phyloP scores from a whole-genome alignment of 2,113 vertebrate genomes.

The Charadrius vociferus region DNA sequence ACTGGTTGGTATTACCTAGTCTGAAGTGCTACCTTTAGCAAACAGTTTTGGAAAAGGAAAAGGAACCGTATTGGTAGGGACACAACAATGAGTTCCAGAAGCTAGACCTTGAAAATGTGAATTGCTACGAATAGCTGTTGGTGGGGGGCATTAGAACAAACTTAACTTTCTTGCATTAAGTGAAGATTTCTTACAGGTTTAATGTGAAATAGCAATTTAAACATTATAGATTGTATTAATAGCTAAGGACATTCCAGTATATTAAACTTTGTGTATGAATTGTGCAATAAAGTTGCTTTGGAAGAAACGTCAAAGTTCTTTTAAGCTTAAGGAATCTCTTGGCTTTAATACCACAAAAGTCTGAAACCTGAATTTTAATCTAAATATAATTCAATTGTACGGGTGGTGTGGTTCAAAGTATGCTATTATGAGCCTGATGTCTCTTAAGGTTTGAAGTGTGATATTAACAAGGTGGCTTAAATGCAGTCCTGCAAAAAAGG shows the following conservation, averaged over 20 bases:
- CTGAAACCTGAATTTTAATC: background rate
- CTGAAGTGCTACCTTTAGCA: background rate
- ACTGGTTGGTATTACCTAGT: background rate
- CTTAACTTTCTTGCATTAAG: background rate
- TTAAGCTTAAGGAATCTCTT: background rate
- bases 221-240: slow-evolving; percentile 6
- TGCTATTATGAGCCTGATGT: background rate
- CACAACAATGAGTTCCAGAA: background rate
- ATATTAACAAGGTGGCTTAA: background rate
- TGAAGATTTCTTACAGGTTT: slow-evolving; percentile 42
- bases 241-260: slow-evolving; percentile 34
- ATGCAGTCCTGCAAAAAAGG: background rate
- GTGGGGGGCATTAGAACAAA: slow-evolving; percentile 14
- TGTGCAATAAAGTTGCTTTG: slow-evolving; percentile 77
- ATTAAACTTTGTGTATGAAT: slow-evolving; percentile 56
- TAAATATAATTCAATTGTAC: background rate
- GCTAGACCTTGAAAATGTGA: slow-evolving; percentile 14
- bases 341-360: background rate
- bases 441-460: background rate
- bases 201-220: slow-evolving; percentile 53
- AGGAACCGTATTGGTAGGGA: background rate
- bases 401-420: background rate
- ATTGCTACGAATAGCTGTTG: background rate
- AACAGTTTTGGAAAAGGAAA: background rate
- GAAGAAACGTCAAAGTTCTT: slow-evolving; percentile 25